Evolutionary conservation across 2,113 vertebrate species (phyloP).

Genomic region (Deroptyus accipitrinus): DNA sequence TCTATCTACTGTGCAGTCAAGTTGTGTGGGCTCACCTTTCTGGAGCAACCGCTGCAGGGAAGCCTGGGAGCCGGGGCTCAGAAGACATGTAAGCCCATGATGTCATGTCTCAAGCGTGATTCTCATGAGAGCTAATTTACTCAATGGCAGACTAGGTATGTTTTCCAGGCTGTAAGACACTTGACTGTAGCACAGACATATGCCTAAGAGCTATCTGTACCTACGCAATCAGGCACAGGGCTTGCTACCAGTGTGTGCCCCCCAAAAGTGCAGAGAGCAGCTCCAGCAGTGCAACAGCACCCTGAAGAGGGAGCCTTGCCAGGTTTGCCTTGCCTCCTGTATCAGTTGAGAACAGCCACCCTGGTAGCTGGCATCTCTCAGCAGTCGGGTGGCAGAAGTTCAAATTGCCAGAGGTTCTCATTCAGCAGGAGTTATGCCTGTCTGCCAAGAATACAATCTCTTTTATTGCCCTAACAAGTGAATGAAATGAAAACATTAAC

Average conservation of each 20-base stretch:
- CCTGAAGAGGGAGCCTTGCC: background rate
- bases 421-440: background rate
- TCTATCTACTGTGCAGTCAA: background rate
- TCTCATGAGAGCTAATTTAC: background rate
- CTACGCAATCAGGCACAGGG: background rate
- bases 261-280: background rate
- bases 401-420: background rate
- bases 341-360: background rate
- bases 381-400: background rate
- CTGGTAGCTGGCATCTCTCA: background rate
- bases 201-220: rapidly evolving
- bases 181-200: background rate
- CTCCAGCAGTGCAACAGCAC: background rate
- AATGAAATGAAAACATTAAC: constrained; percentile 23
- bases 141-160: background rate
- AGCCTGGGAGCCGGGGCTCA: background rate
- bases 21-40: rapidly evolving
- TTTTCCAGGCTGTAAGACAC: background rate
- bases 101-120: background rate
- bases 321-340: background rate
- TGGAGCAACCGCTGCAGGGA: background rate
- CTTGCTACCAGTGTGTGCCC: background rate
- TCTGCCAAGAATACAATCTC: constrained; percentile 22
- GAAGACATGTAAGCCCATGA: background rate
- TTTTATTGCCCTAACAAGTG: constrained; percentile 25